Conservation (phyloP, 2,113 vertebrate species). For the Proterorhinus semilunaris region DNA sequence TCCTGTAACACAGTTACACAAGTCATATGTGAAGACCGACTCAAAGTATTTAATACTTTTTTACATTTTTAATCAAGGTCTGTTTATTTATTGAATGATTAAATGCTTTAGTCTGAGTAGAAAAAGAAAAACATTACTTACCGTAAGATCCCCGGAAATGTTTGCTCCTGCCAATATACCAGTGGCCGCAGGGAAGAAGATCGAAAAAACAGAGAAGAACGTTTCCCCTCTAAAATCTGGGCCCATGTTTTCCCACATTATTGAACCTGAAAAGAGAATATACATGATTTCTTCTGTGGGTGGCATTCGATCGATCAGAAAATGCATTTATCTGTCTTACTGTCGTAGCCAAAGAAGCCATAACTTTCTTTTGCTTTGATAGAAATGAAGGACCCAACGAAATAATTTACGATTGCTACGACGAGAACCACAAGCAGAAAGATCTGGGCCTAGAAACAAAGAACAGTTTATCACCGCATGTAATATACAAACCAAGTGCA, state of each 20-base stretch:
- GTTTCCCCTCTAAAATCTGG: constrained; percentile 85
- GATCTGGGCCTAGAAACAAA: constrained; percentile 85
- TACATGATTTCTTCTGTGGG: not conserved
- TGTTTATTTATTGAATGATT: too few relatives aligned
- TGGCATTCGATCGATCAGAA: not conserved
- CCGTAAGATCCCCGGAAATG: constrained; percentile 97
- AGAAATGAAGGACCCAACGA: constrained; percentile 92
- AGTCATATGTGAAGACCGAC: too few relatives aligned
- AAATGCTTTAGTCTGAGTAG: not conserved
- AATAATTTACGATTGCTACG: constrained; percentile 88
- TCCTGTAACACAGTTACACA: constrained; percentile 75
- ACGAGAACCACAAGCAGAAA: constrained; percentile 91
- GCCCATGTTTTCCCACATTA: constrained; percentile 95
- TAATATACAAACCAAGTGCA: not conserved
- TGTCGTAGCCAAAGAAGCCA: constrained; percentile 91
- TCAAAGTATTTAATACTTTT: not conserved
- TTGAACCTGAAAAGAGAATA: constrained; percentile 71
- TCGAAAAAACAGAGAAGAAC: constrained; percentile 96
- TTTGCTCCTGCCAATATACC: constrained; percentile 98
- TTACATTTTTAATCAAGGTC: too few relatives aligned
- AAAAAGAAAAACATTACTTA: constrained; percentile 71
- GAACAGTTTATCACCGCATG: constrained; percentile 6
- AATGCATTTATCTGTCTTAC: constrained; percentile 64
- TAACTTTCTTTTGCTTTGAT: constrained; percentile 82
- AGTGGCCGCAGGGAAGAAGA: constrained; percentile 98